phyloP scores from a whole-genome alignment of 2,113 vertebrate genomes.

The Heterotis niloticus region DNA sequence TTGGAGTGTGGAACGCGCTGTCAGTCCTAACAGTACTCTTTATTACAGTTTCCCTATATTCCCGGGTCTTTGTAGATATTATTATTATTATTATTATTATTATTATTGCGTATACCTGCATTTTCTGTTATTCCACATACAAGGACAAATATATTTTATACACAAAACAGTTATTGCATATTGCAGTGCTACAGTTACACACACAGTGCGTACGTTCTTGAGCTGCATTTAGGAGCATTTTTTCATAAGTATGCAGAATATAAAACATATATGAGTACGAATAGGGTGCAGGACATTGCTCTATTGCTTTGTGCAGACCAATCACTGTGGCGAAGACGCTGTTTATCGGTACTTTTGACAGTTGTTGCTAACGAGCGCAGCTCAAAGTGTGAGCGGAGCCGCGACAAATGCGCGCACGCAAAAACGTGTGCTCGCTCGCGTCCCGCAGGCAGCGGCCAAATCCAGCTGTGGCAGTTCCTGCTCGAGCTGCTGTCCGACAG shows the following conservation, averaged over 20 bases:
- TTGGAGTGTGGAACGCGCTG: no score
- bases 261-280: neutral
- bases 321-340: no score
- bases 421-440: neutral
- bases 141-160: neutral
- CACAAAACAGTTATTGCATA: neutral
- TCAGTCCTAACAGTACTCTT: no score
- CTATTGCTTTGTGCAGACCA: neutral
- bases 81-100: no score
- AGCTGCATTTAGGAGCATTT: neutral
- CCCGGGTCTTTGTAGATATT: no score
- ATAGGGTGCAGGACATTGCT: neutral
- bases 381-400: no score
- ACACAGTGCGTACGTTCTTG: neutral
- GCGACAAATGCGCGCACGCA: neutral
- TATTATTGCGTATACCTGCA: no score
- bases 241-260: neutral
- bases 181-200: neutral
- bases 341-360: no score
- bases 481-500: conserved; percentile 76
- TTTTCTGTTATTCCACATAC: no score
- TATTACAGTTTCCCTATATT: no score
- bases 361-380: no score
- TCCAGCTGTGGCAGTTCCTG: conserved; percentile 97
- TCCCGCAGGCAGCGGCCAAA: conserved; percentile 87